Evolutionary conservation across 1,140 invertebrate species (phyloP).

Genomic region (Papilio dardanus): DNA sequence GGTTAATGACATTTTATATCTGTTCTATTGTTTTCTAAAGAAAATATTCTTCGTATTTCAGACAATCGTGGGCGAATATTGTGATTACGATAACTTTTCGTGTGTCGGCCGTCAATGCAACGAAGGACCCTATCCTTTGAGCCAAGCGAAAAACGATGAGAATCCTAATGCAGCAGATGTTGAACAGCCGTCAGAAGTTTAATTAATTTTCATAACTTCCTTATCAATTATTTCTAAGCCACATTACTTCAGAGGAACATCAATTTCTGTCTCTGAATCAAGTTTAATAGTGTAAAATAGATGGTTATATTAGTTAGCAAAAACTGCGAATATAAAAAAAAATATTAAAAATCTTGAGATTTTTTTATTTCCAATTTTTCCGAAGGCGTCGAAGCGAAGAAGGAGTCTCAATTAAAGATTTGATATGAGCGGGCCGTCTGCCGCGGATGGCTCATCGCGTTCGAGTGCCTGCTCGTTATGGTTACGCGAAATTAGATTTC

Average conservation of each 20-base stretch:
- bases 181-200: constrained; percentile 41
- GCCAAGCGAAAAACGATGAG: constrained; percentile 45
- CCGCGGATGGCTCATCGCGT: constrained; percentile 76
- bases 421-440: constrained; percentile 77
- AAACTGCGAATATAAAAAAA: neutral
- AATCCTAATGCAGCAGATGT: constrained; percentile 32
- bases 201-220: constrained; percentile 20
- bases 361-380: constrained; percentile 35
- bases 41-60: too few relatives aligned
- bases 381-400: constrained; percentile 56
- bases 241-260: neutral
- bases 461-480: constrained; percentile 75
- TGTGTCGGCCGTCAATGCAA: constrained; percentile 91
- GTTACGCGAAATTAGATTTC: constrained; percentile 83
- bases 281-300: neutral
- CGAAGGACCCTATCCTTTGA: constrained; percentile 68
- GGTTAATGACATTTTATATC: too few relatives aligned
- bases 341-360: constrained; percentile 9
- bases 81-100: constrained; percentile 97
- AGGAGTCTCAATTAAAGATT: constrained; percentile 76
- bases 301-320: neutral
- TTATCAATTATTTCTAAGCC: neutral
- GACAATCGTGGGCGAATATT: constrained; percentile 90
- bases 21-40: constrained; percentile 33
- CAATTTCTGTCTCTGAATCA: neutral